Conservation (phyloP, 1,140 invertebrate species). For the Calliopsis andreniformis region DNA sequence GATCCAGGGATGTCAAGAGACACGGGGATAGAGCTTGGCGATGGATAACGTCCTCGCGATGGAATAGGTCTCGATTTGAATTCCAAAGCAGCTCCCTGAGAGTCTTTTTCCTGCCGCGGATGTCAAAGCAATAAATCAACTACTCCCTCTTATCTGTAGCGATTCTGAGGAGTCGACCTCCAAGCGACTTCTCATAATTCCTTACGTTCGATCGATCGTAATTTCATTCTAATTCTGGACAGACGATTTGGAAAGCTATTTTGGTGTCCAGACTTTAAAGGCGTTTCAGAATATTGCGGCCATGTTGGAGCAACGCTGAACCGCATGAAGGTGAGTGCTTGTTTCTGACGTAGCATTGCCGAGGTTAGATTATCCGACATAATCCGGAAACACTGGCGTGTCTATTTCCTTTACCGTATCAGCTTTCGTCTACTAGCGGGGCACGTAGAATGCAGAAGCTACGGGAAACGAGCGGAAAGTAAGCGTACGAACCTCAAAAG, state of each 20-base stretch:
- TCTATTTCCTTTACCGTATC: constrained; percentile 27
- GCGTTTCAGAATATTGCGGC: too few species aligned
- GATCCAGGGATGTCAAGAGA: constrained; percentile 4
- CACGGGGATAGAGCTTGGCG: neutral
- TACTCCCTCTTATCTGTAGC: constrained; percentile 11
- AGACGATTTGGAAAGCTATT: neutral
- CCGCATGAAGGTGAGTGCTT: neutral
- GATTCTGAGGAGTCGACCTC: neutral
- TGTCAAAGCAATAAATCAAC: constrained; percentile 37
- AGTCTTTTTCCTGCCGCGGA: constrained; percentile 2
- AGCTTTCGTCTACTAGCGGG: constrained; percentile 7
- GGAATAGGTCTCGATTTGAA: constrained; percentile 36
- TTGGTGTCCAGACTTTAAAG: too few species aligned
- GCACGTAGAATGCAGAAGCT: neutral
- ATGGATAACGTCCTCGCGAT: constrained; percentile 20
- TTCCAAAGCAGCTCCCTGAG: constrained; percentile 35
- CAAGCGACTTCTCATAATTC: neutral
- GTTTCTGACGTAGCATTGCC: neutral
- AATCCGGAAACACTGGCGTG: constrained; percentile 8
- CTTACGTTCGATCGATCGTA: neutral
- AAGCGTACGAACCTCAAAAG: neutral
- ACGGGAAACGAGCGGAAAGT: neutral
- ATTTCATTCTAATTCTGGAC: neutral
- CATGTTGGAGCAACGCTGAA: constrained; percentile 9
- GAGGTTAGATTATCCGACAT: neutral